These are phyloP conservation scores for Mechanitis messenoides DNA, from an alignment of 2,888 invertebrate species.

Conservation along the genomic window DNA sequence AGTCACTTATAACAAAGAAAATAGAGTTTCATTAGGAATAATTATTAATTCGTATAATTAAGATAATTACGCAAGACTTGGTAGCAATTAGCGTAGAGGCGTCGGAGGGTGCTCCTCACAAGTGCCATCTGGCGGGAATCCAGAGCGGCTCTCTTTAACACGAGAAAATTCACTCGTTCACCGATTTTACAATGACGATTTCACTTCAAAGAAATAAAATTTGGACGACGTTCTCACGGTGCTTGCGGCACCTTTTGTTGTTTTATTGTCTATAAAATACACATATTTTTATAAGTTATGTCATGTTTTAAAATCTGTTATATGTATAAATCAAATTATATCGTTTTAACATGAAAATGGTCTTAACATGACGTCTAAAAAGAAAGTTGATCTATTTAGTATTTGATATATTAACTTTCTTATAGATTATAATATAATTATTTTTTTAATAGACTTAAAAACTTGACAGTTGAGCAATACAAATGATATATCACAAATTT, in stretches of 20 bases:
- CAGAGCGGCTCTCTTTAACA: slow-evolving; percentile 61
- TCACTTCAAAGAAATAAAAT: slow-evolving; percentile 40
- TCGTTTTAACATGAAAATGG: too few relatives aligned
- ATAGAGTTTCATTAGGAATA: slow-evolving; percentile 36
- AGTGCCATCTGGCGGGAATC: slow-evolving; percentile 69
- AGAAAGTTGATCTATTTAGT: too few relatives aligned
- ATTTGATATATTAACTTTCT: too few relatives aligned
- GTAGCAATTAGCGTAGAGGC: slow-evolving; percentile 68
- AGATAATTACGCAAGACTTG: slow-evolving; percentile 68
- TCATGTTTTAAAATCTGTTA: slow-evolving; percentile 6
- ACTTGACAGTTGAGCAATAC: too few relatives aligned
- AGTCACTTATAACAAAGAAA: slow-evolving; percentile 20
- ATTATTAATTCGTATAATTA: slow-evolving; percentile 45
- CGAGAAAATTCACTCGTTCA: slow-evolving; percentile 48
- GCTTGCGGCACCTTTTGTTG: slow-evolving; percentile 27
- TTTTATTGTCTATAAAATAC: slow-evolving; percentile 22
- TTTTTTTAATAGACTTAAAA: too few relatives aligned
- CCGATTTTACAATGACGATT: slow-evolving; percentile 44
- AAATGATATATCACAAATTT: too few relatives aligned
- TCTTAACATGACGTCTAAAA: too few relatives aligned
- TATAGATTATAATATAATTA: too few relatives aligned
- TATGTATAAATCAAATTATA: too few relatives aligned
- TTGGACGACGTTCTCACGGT: slow-evolving; percentile 33
- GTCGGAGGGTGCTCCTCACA: slow-evolving; percentile 55
- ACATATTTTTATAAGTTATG: slow-evolving; percentile 16